Evolutionary conservation across 2,888 invertebrate genomes (phyloP), one percentile per base, ranked within the genome.

Genomic region (Aphodius sticticus): DNA sequence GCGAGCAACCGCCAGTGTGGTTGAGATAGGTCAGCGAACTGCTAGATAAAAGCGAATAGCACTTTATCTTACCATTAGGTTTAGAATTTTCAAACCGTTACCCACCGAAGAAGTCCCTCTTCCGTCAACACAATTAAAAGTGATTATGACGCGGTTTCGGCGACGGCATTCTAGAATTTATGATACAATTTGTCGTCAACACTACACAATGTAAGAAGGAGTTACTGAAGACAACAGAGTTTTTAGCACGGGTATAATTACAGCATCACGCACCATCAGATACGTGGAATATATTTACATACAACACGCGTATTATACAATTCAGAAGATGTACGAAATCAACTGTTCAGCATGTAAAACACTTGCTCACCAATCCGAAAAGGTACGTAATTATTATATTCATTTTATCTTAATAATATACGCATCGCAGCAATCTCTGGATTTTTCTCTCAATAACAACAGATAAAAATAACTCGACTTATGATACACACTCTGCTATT

Each of bases 1-100:
- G 53, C 53, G 53, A 53, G 12, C 9, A 53, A 53, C 53, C 53
- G 53, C 53, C 53, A 53, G 53, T 53, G 53, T 53, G 3, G 53
- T 53, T 53, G 53, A 53, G 53, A 53, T 53, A 69, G 76, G 76
- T 76, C 76, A 76, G 26, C 36, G 76, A 76, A 76, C 76, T 76
- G 16, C 38, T 26, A 76, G 76, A 76, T 76, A 76, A 76, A 76
- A 69, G 76, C 53, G 53, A 53, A 53, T 53, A 53, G 53, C 53
- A 53, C 53, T 53, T 53, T 53, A 53, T 53, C 53, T 53, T 5
- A 53, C 53, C 53, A 53, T 53, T 53, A 2, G 53, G 74, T 16
- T 26, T 74, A 16, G 74, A n/a, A 76, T 37, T 76, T 76, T 76
- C 76, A 53, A 76, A 76, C 76, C 76, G 76, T 76, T 76, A 76